These are phyloP conservation scores for Diorhabda carinulata DNA, from an alignment of 1,140 invertebrate species.

Conservation along the genomic window DNA sequence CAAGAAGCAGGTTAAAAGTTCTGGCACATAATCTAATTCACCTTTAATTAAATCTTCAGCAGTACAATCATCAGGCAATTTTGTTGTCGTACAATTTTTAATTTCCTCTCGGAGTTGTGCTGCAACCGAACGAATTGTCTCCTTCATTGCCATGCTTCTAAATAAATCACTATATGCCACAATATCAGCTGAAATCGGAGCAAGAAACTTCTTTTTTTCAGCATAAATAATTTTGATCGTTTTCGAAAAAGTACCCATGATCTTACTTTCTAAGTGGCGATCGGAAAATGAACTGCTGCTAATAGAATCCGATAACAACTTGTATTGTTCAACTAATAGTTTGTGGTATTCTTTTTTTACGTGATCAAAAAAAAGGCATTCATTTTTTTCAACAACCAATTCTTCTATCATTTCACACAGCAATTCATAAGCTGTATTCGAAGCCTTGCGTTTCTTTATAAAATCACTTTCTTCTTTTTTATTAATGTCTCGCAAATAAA, in stretches of 20 bases:
- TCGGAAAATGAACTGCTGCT: neutral
- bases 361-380: constrained; percentile 22
- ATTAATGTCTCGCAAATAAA: too few relatives aligned
- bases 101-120: constrained; percentile 16
- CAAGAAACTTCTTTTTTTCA: constrained; percentile 12
- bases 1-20: constrained; percentile 21
- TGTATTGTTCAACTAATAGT: constrained; percentile 18
- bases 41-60: constrained; percentile 22
- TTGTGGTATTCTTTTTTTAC: constrained; percentile 20
- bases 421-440: too few relatives aligned
- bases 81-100: constrained; percentile 14
- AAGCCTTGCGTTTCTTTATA: too few relatives aligned
- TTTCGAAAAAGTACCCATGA: constrained; percentile 13
- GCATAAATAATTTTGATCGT: constrained; percentile 15
- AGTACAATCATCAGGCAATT: constrained; percentile 18
- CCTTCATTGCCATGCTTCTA: constrained; percentile 15
- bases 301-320: constrained; percentile 14
- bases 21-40: constrained; percentile 18
- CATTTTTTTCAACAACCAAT: constrained; percentile 16
- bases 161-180: constrained; percentile 15
- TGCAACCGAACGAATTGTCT: constrained; percentile 18
- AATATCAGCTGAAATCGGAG: constrained; percentile 10
- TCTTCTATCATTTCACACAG: too few relatives aligned
- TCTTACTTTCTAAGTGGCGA: constrained; percentile 11
- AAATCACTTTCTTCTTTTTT: too few relatives aligned